Conservation (phyloP, 1,140 invertebrate genomes). For the Pinna nobilis region DNA sequence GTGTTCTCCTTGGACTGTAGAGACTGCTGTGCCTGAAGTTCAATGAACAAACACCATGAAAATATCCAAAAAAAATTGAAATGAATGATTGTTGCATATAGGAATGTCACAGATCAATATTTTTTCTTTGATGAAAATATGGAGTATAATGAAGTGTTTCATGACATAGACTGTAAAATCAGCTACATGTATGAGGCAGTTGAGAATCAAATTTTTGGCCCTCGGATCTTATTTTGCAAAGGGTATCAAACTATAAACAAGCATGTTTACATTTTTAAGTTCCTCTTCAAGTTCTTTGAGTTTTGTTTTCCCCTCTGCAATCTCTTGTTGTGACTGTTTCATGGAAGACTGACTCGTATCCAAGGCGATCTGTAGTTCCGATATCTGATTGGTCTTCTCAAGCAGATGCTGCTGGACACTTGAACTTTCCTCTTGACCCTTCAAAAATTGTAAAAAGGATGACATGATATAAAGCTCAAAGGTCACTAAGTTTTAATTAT, state of each 20-base stretch:
- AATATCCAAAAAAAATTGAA: conserved; percentile 5
- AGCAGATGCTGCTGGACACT: conserved; percentile 18
- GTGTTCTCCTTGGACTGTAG: conserved; percentile 45
- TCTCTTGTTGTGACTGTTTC: conserved; percentile 3
- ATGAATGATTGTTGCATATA: not conserved
- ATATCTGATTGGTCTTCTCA: conserved; percentile 45
- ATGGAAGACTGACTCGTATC: conserved; percentile 32
- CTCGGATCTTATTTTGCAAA: no score
- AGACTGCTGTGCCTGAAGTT: conserved; percentile 40
- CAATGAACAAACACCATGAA: not conserved
- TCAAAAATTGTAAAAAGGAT: not conserved
- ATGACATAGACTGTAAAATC: not conserved
- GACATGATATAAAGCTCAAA: not conserved
- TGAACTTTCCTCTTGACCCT: conserved; percentile 27
- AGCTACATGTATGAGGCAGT: no score
- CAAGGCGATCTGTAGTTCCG: conserved; percentile 46
- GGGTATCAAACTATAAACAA: not conserved
- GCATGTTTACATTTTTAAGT: not conserved
- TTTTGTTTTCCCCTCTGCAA: not conserved
- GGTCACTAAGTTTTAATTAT: not conserved
- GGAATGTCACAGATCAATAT: not conserved
- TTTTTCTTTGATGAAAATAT: not conserved
- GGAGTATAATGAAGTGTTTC: not conserved
- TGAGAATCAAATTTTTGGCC: no score
- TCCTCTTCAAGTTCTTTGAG: not conserved